Conservation (phyloP, 2,888 invertebrate species). For the Polylopha cassiicola region DNA sequence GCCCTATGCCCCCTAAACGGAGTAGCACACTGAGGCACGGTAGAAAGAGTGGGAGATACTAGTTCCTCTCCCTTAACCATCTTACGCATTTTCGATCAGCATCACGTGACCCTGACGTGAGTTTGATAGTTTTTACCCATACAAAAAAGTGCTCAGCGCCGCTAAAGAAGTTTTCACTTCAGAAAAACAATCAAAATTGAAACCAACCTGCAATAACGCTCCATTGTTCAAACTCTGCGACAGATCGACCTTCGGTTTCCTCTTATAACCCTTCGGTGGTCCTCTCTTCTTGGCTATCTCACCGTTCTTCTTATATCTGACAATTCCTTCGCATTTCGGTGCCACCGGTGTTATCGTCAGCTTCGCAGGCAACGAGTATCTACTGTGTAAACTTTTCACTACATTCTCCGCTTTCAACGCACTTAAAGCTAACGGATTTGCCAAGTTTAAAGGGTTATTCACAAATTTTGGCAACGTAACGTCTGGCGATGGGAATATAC, state of each 20-base stretch:
- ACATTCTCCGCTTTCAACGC: slow-evolving; percentile 48
- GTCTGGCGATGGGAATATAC: slow-evolving; percentile 50
- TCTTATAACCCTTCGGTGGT: slow-evolving; percentile 66
- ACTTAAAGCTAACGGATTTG: slow-evolving; percentile 56
- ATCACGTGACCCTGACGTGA: no score
- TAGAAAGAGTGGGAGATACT: no score
- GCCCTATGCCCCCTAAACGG: no score
- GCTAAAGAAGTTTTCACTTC: no score
- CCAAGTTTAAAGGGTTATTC: slow-evolving; percentile 63
- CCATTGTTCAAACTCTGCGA: slow-evolving; percentile 53
- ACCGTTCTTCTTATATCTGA: slow-evolving; percentile 69
- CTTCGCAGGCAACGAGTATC: slow-evolving; percentile 58
- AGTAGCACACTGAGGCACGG: no score
- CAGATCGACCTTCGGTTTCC: slow-evolving; percentile 59
- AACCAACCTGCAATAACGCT: slow-evolving; percentile 47
- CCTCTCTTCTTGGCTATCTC: slow-evolving; percentile 67
- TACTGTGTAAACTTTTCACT: slow-evolving; percentile 54
- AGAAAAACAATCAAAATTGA: no score
- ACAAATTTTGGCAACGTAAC: slow-evolving; percentile 58
- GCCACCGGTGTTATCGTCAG: slow-evolving; percentile 58
- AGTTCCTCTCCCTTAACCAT: no score
- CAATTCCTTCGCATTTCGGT: slow-evolving; percentile 45
- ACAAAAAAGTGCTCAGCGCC: no score
- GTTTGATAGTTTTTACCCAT: no score
- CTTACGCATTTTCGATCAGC: no score